Percentiles rank a stretch among this genome's conserved stretches.
phyloP scores from a whole-genome alignment of 2,113 vertebrate genomes.

The Phodopus roborovskii region DNA sequence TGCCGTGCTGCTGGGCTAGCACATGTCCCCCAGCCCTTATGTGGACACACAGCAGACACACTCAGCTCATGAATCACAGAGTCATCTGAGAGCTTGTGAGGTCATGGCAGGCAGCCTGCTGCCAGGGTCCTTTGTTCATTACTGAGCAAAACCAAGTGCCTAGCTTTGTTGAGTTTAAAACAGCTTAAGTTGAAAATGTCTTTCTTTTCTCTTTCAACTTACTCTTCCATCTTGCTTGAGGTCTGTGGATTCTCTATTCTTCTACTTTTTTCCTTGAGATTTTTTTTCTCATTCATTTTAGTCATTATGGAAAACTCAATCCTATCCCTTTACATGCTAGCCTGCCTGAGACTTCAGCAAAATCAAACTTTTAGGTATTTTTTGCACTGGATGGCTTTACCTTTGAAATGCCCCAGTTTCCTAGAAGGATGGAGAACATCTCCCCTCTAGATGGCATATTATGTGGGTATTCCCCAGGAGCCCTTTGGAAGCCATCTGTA shows the following conservation, averaged over 20 bases:
- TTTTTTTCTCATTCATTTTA: slow-evolving; percentile 11
- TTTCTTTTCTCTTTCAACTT: not conserved
- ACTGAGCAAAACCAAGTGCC: not conserved
- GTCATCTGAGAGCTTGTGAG: slow-evolving; percentile 59
- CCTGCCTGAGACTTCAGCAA: not conserved
- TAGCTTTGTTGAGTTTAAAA: not conserved
- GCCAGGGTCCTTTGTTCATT: slow-evolving; percentile 55
- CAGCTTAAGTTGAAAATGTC: not conserved
- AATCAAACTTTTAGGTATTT: slow-evolving; percentile 2
- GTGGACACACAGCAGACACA: slow-evolving; percentile 74
- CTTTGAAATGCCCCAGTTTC: not conserved
- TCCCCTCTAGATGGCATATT: too few relatives aligned
- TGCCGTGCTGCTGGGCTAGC: not conserved
- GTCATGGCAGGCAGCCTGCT: slow-evolving; percentile 53
- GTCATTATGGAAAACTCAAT: not conserved
- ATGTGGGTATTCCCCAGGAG: not conserved
- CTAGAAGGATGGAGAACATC: not conserved
- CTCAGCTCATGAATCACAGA: slow-evolving; percentile 49
- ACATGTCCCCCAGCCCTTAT: slow-evolving; percentile 51
- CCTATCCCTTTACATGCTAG: not conserved
- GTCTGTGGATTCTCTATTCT: not conserved
- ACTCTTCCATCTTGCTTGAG: not conserved
- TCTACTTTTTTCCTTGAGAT: not conserved
- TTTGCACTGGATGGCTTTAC: not conserved
- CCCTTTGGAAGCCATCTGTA: not conserved